Evolutionary conservation across 1,140 invertebrate species (phyloP).

Genomic region (Matsumurasca onukii): DNA sequence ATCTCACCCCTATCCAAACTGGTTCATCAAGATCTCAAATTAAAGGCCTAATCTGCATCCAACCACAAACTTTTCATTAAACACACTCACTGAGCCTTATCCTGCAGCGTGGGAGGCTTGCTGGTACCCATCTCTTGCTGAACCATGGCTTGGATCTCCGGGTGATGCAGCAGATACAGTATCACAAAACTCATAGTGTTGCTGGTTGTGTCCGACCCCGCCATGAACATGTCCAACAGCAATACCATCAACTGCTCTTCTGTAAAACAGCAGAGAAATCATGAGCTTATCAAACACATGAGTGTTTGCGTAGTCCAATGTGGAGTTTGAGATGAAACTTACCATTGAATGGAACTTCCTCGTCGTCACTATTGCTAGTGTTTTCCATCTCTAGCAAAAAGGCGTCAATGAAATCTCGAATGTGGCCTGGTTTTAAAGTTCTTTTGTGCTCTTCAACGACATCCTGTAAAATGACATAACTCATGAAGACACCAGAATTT

Average conservation of each 20-base stretch:
- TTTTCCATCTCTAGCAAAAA: conserved; percentile 61
- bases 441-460: conserved; percentile 58
- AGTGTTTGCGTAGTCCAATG: too few relatives aligned
- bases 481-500: too few relatives aligned
- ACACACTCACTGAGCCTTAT: conserved; percentile 36
- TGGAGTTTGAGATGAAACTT: too few relatives aligned
- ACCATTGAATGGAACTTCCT: too few relatives aligned
- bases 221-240: conserved; percentile 68
- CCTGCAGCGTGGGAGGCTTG: conserved; percentile 28
- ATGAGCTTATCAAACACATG: too few relatives aligned
- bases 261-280: too few relatives aligned
- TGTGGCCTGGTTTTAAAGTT: conserved; percentile 51
- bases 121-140: conserved; percentile 65
- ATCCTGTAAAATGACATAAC: conserved; percentile 47
- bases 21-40: too few relatives aligned
- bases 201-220: conserved; percentile 68
- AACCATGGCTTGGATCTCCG: conserved; percentile 62
- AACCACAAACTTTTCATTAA: too few relatives aligned
- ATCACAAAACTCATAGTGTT: conserved; percentile 63
- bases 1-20: too few relatives aligned
- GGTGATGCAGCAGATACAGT: conserved; percentile 63
- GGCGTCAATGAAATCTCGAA: conserved; percentile 68
- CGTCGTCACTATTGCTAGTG: too few relatives aligned
- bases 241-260: conserved; percentile 65
- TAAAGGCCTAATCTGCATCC: too few relatives aligned